Evolutionary conservation across 2,888 invertebrate genomes (phyloP).

Genomic region (Drosophila koepferae): DNA sequence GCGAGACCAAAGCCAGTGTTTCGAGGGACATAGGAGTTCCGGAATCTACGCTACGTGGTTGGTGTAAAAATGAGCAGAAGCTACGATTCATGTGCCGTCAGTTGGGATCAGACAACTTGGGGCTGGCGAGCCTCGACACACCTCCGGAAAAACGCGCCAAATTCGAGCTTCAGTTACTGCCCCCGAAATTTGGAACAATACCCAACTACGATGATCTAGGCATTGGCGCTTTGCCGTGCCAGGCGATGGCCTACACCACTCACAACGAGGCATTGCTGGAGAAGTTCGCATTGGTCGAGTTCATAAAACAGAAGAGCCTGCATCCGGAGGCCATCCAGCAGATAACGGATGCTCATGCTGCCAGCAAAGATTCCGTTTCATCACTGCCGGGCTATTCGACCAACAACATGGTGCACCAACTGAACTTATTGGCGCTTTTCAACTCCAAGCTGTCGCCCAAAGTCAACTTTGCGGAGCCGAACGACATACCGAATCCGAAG

Average conservation of each 20-base stretch:
- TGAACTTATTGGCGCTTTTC: slow-evolving; percentile 87
- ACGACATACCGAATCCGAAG: slow-evolving; percentile 29
- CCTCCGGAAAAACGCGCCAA: slow-evolving; percentile 83
- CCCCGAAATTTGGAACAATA: slow-evolving; percentile 71
- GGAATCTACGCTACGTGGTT: slow-evolving; percentile 93
- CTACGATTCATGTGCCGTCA: slow-evolving; percentile 89
- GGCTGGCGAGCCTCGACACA: slow-evolving; percentile 60
- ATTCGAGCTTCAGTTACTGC: slow-evolving; percentile 68
- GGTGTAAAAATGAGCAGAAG: slow-evolving; percentile 95
- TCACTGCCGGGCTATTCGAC: slow-evolving; percentile 85
- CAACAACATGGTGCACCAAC: slow-evolving; percentile 86
- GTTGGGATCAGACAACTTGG: slow-evolving; percentile 88
- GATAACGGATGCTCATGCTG: slow-evolving; percentile 72
- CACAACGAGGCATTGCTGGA: slow-evolving; percentile 79
- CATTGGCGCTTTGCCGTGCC: slow-evolving; percentile 73
- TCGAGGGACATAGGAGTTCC: slow-evolving; percentile 94
- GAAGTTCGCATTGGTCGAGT: slow-evolving; percentile 79
- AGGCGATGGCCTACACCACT: slow-evolving; percentile 73
- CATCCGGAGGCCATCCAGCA: slow-evolving; percentile 54
- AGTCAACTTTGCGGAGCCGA: slow-evolving; percentile 25
- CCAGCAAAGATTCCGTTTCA: slow-evolving; percentile 77
- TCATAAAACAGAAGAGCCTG: slow-evolving; percentile 74
- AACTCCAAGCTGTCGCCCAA: slow-evolving; percentile 82
- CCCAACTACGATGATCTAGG: slow-evolving; percentile 78
- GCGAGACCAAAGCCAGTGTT: slow-evolving; percentile 94